Evolutionary conservation across 37 sponge, comb jelly and placozoan species (phyloP).

Genomic region (Haliclona indistincta): DNA sequence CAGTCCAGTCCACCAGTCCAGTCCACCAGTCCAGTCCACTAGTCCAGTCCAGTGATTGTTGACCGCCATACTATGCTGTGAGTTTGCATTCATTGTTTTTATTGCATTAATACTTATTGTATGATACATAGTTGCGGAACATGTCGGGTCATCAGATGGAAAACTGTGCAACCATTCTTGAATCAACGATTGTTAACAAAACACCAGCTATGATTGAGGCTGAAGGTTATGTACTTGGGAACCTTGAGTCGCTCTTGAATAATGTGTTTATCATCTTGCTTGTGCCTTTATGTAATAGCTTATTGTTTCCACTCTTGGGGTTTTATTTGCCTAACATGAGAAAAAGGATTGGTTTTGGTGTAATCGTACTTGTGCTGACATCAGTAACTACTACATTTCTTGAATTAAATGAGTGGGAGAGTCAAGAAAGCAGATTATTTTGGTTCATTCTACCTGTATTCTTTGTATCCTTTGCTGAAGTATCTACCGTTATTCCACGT

Average conservation of each 20-base stretch:
- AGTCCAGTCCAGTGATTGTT: no score
- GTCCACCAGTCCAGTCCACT: no score
- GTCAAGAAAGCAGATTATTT: background rate
- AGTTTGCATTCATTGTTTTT: no score
- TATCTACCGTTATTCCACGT: background rate
- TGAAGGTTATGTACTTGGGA: no score
- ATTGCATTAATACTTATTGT: background rate
- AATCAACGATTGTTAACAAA: background rate
- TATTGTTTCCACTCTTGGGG: slow-evolving; percentile 3
- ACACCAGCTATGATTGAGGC: no score
- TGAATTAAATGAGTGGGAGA: background rate
- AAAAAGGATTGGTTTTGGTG: slow-evolving; percentile 11
- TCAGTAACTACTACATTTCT: background rate
- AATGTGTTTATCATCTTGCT: background rate
- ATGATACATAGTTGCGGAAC: background rate
- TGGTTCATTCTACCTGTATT: background rate
- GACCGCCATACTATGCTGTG: no score
- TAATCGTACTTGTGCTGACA: background rate
- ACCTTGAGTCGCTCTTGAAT: no score
- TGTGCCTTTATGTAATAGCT: background rate
- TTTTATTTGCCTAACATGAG: slow-evolving; percentile 5
- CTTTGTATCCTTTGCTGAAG: background rate
- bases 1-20: no score
- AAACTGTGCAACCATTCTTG: background rate
- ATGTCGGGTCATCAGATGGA: background rate